Base-by-base conservation (phyloP, 2,113 vertebrate genomes). In the Stigmatopora nigra region DNA sequence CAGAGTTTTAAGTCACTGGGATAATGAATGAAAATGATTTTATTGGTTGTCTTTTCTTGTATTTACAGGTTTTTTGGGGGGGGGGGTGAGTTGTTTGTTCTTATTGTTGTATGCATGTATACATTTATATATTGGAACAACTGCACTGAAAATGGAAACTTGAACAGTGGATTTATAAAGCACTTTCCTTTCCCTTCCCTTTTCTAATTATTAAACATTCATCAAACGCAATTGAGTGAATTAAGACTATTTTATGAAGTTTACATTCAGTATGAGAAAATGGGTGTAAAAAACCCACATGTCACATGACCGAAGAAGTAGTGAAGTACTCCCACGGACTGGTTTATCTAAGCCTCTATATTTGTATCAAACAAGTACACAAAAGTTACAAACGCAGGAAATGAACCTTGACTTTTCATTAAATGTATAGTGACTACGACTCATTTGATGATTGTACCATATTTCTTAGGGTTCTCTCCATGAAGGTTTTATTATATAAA, bases 121-220 rank as follows among this genome's bases (percentile, higher is more conserved):
- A 70, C 68, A 67, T 63, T 71, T 65, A 73, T 68, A 72, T 85
- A 81, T 41, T 81, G 83, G 78, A 73, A 88, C 71, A 89, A 86
- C 88, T 89, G 89, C 90, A 91, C 89, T 91, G 89, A 70, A 86
- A 83, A 86, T 88, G 85, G 82, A 91, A 91, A 91, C 91, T 91
- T 92, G 90, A 91, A 92, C 77, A 73, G 81, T 85, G 84, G 85
- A 89, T 89, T 86, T 91, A 81, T 88, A 38, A 91, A 89, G 91
- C 91, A 91, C 90, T 91, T 92, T 92, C 84, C 65, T 75, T 71
- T 82, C 47, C 60, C 77, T 81, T 69, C 74, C 71, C 44, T 45
- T 71, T 74, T 88, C 67, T 78, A 73, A 84, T 79, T 82, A 87
- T 80, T 82, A 86, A 84, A 73, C 79, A 73, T 86, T 86, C 84